Conservation (phyloP, 53 echinoderm and acorn worm species). For the Apostichopus leukothele region DNA sequence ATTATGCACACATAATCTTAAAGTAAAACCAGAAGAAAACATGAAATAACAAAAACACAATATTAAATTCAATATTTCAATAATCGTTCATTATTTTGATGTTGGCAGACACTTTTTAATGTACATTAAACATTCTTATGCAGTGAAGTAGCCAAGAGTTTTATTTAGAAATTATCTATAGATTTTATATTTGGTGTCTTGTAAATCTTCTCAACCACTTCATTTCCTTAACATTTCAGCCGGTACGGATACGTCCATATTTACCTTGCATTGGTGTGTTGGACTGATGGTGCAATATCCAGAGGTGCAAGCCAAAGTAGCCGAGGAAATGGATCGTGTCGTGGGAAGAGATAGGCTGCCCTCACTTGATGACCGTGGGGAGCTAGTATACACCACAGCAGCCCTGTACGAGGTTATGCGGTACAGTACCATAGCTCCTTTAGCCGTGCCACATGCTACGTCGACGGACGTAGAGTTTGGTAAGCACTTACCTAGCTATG, state of each 20-base stretch:
- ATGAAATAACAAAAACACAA: no score
- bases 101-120: no score
- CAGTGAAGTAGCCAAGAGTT: no score
- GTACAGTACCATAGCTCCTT: neutral
- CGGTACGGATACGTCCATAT: slow-evolving; percentile 23
- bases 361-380: neutral
- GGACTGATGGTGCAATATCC: slow-evolving; percentile 20
- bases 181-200: neutral
- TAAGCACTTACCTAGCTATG: neutral
- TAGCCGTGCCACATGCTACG: slow-evolving; percentile 1
- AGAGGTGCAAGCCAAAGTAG: slow-evolving; percentile 21
- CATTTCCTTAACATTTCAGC: neutral
- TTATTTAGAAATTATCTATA: no score
- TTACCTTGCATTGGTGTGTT: slow-evolving; percentile 23
- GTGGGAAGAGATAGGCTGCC: slow-evolving; percentile 24
- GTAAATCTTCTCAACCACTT: neutral
- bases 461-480: slow-evolving; percentile 14
- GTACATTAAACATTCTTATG: no score
- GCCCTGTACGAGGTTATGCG: slow-evolving; percentile 34
- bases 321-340: slow-evolving; percentile 5
- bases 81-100: no score
- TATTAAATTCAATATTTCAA: no score
- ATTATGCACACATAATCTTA: no score
- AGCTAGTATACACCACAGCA: slow-evolving; percentile 23
- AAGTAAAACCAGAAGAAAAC: no score